Evolutionary conservation across 1,140 invertebrate genomes (phyloP), one percentile per base, ranked within the genome.

Genomic region (Micrasema longulum): DNA sequence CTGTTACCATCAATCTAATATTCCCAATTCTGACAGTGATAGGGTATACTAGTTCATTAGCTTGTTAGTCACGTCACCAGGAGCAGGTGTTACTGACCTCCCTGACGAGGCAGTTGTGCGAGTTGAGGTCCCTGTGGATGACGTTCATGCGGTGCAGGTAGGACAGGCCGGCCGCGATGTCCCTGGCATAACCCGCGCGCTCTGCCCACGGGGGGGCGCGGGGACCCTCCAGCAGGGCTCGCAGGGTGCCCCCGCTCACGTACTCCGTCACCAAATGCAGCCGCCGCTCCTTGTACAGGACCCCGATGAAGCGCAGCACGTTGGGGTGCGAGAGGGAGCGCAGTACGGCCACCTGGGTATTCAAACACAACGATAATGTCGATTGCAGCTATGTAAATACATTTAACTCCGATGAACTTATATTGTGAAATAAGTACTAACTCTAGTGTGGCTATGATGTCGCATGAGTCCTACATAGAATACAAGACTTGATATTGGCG

Each of bases 121-220:
- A 98, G 83, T 98, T 99, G 70, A 99, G 88, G 85, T 99, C 97
- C 45, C 97, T 86, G 83, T 99, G 97, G 76, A 99, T 97, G 72
- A 97, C 94, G 79, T 96, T 96, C 89, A 92, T 93, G 62, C 93
- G 92, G 85, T 99, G 97, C 38, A 98, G 86, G 84, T 98, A 98
- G 14, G 92, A 90, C 91, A 99, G 95, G 26, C 96, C 97, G 10
- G 91, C 90, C 45, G 96, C 91, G 76, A 98, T 97, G 81, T 98
- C 95, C 71, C 93, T 90, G 12, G 96, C 95, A 80, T 98, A 91
- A 12, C 90, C 91, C 4, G 93, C 91, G 50, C 96, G 86, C 72
- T 91, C 89, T 60, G 89, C 88, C 97, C 97, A 98, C 4, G 90
- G 89, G 52, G 98, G 83, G 2, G 88, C 82, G 72, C 91, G 87